Base-by-base conservation (phyloP, 2,113 vertebrate species). In the Morone saxatilis region DNA sequence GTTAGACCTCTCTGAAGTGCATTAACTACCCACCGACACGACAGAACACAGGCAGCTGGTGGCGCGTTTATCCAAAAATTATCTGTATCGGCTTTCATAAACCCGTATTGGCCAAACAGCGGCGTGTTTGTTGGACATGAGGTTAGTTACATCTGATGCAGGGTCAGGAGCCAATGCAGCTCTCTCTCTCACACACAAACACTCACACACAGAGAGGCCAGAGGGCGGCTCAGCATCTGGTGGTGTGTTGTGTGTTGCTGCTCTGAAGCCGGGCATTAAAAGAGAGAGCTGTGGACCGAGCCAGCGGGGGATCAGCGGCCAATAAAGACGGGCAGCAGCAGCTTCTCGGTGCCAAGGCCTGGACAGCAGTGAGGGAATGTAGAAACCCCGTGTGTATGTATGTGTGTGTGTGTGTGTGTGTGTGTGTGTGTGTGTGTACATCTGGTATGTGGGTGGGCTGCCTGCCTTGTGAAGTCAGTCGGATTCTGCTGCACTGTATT, bases 271-370 rank as follows among this genome's bases (percentile, higher is more conserved):
- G 9, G 84, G 78, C 74, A 84, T 74, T 85, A 82, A 87, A 84
- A 71, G 56, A 76, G 60, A 71, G 71, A 76, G 78, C 5, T 6
- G 40, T 1, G 6, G 36, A 73, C 48, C 1, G 76, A 88, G 90
- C 91, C 93, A 91, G 69, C 57, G 20, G 71, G 31, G 83, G 84
- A 91, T 87, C 73, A 70, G 73, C 69, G 14, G 80, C 88, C 85
- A 87, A 78, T 78, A 89, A 87, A 91, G 88, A 84, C 57, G 17
- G 61, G 77, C 62, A 81, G 80, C 75, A 66, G 47, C 53, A 62
- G 61, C 63, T 57, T 51, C 43, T 56, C 51, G 8, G 25, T 80
- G 85, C 86, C 85, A 88, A 74, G 48, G 68, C 80, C 80, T 85
- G 84, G 65, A 75, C 70, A n/a, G 63, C 80, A 85, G 72, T 71